Conservation (phyloP, 2,113 vertebrate genomes). For the Ageneiosus marmoratus region DNA sequence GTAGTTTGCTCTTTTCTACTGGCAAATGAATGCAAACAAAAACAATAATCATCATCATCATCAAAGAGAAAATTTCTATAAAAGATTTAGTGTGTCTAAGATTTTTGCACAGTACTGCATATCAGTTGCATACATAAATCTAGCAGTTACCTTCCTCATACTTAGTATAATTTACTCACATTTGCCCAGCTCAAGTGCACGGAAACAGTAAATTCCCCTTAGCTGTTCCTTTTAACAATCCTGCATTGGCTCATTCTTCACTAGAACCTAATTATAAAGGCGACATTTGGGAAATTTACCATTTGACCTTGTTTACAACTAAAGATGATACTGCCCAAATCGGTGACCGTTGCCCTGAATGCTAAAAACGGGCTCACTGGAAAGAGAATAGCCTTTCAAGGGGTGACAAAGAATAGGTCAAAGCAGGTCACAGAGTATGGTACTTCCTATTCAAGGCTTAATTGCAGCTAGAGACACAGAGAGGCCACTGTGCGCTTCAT, state of each 20-base stretch:
- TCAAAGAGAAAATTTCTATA: background rate
- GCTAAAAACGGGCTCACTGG: constrained; percentile 32
- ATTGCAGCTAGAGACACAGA: constrained; percentile 50
- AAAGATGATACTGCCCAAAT: constrained; percentile 44
- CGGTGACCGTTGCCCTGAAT: constrained; percentile 41
- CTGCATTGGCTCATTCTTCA: constrained; percentile 17
- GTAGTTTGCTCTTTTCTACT: background rate
- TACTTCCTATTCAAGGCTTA: constrained; percentile 57
- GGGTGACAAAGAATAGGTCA: constrained; percentile 49
- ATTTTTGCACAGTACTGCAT: background rate
- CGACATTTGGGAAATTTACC: constrained; percentile 40
- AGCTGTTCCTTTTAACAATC: background rate
- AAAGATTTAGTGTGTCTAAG: background rate
- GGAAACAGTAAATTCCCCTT: background rate
- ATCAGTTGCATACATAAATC: background rate
- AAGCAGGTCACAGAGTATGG: constrained; percentile 46
- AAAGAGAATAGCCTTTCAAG: constrained; percentile 39
- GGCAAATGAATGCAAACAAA: background rate
- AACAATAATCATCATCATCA: background rate
- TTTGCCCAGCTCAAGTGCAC: background rate
- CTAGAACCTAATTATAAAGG: constrained; percentile 43
- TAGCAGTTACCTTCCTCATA: background rate
- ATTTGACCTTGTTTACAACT: constrained; percentile 46
- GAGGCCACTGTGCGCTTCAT: constrained; percentile 38
- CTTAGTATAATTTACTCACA: background rate